phyloP scores from a whole-genome alignment of 2,888 invertebrate species.

The Caenorhabditis panamensis region DNA sequence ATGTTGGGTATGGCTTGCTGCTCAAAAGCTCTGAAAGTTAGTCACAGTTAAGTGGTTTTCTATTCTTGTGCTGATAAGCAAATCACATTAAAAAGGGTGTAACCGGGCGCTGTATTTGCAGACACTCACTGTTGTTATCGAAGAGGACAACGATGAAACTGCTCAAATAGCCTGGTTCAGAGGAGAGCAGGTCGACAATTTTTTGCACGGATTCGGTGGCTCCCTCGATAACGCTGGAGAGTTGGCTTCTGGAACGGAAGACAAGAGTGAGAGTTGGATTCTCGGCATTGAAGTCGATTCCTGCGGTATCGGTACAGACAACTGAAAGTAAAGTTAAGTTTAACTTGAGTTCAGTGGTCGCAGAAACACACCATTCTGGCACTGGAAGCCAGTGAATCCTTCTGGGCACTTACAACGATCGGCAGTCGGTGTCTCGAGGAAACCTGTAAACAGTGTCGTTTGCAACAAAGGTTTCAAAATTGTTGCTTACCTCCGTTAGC shows the following conservation, averaged over 20 bases:
- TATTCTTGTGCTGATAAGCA: slow-evolving; percentile 19
- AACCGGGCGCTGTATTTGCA: slow-evolving; percentile 20
- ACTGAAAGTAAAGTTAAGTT: slow-evolving; percentile 63
- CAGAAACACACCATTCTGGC: slow-evolving; percentile 67
- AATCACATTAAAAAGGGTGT: slow-evolving; percentile 35
- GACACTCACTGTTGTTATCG: slow-evolving; percentile 70
- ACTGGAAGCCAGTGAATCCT: slow-evolving; percentile 70
- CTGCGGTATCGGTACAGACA: slow-evolving; percentile 64
- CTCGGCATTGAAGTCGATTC: slow-evolving; percentile 65
- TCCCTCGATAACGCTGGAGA: slow-evolving; percentile 65
- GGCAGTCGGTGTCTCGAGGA: slow-evolving; percentile 23
- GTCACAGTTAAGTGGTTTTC: neutral
- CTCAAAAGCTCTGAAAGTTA: slow-evolving; percentile 55
- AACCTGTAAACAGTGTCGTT: slow-evolving; percentile 29
- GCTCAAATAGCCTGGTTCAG: slow-evolving; percentile 68
- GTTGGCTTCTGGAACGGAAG: slow-evolving; percentile 60
- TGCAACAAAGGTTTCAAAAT: neutral
- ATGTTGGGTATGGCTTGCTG: slow-evolving; percentile 52
- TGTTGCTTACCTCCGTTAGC: slow-evolving; percentile 64
- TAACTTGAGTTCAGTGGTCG: too few relatives aligned
- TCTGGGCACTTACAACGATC: slow-evolving; percentile 61
- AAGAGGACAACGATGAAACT: slow-evolving; percentile 72
- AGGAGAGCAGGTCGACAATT: slow-evolving; percentile 49
- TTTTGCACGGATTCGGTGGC: slow-evolving; percentile 46
- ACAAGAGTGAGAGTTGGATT: slow-evolving; percentile 72